Base-by-base conservation (phyloP, 2,888 invertebrate species). In the Trachelus iudaicus region DNA sequence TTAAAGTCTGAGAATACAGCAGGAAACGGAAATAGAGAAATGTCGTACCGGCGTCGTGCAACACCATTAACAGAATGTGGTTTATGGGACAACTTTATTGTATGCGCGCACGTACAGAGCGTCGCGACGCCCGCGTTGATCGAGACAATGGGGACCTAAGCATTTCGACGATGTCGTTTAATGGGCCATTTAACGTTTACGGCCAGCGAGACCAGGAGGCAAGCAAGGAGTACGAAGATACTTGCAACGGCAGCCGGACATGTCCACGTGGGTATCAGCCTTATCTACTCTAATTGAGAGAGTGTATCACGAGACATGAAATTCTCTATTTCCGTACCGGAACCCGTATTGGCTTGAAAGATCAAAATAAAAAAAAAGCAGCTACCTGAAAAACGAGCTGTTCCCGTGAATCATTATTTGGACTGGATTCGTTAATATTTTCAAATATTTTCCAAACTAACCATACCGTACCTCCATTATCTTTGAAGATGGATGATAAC, bases 51-150 rank as follows among this genome's bases (percentile, higher is more conserved):
- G 80, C 79, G 75, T 73, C 80, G 81, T 78, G 76, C 81, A 79
- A 80, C 81, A 81, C 76, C 80, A 79, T 83, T 85, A 82, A 82
- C 84, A 82, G 79, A 83, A 80, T 84, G 86, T 88, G 89, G 86
- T 88, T 90, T 89, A 89, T 87, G 87, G 86, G 85, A 83, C 81
- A 88, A 89, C 85, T 89, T 89, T 89, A 85, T 88, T 85, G 82
- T 81, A 71, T 34, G 34, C 33, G 31, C 71, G 71, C 71, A 71
- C 71, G 33, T 71, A 34, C 6, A 71, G 80, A 81, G 69, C 15
- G 40, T 31, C 76, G 73, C 71, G 71, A 34, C 31, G 31, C 12
- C 71, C 31, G 31, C 33, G 33, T 71, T 34, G 71, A 71, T 71
- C 71, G 78, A 78, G 77, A 81, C 82, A 82, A 81, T 82, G 71